Evolutionary conservation across 2,888 invertebrate species (phyloP).

Genomic region (Lepetodrilus schrolli): DNA sequence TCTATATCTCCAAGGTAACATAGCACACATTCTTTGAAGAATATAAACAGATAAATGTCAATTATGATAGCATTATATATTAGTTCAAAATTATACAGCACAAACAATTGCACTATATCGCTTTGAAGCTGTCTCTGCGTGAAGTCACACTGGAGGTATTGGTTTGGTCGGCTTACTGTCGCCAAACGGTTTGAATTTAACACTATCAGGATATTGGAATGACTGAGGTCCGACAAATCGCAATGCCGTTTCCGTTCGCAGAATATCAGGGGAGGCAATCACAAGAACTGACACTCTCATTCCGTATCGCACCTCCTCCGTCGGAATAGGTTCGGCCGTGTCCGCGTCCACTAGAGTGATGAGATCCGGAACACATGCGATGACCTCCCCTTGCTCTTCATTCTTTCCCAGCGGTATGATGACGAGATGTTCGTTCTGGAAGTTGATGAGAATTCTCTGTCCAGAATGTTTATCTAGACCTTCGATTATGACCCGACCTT

Average conservation of each 20-base stretch:
- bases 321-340: conserved; percentile 65
- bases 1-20: no score
- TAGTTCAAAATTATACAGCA: no score
- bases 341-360: conserved; percentile 65
- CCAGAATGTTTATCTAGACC: neutral
- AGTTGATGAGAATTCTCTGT: conserved; percentile 53
- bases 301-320: conserved; percentile 68
- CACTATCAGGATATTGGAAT: conserved; percentile 52
- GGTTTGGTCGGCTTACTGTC: neutral
- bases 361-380: conserved; percentile 68
- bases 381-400: conserved; percentile 32
- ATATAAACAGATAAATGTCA: no score
- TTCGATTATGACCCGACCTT: conserved; percentile 48
- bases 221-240: conserved; percentile 63
- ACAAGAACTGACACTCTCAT: conserved; percentile 64
- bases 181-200: conserved; percentile 21
- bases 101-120: no score
- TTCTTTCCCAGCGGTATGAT: conserved; percentile 39
- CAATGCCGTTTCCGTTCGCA: conserved; percentile 55
- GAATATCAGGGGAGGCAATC: conserved; percentile 53
- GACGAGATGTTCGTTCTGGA: conserved; percentile 72
- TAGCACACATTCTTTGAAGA: no score
- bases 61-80: no score
- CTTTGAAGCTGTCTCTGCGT: no score
- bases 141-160: neutral